phyloP scores from a whole-genome alignment of 2,113 vertebrate species.

The Chlamydotis undulata region DNA sequence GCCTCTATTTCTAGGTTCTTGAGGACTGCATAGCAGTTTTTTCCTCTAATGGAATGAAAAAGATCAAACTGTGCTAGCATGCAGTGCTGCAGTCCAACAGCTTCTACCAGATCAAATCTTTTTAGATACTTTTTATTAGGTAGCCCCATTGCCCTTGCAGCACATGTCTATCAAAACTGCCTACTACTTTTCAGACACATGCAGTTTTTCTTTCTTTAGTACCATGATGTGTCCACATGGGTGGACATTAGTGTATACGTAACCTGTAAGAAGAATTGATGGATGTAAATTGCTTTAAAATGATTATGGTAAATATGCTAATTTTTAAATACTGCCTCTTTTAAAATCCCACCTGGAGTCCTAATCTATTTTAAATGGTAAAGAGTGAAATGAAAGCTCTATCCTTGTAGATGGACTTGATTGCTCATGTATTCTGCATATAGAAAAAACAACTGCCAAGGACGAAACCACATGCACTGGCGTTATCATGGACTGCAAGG shows the following conservation, averaged over 20 bases:
- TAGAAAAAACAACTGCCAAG: rapidly evolving
- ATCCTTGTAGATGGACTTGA: background rate
- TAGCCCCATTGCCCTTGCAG: background rate
- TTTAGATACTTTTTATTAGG: constrained; percentile 20
- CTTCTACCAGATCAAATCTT: background rate
- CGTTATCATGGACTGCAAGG: background rate
- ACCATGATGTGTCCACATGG: constrained; percentile 19
- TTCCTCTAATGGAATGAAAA: constrained; percentile 26
- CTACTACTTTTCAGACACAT: background rate
- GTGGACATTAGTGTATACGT: background rate
- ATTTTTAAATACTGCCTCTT: constrained; percentile 43
- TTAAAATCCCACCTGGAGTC: constrained; percentile 31
- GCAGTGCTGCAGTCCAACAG: background rate
- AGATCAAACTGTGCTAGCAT: constrained; percentile 23
- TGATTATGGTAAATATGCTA: constrained; percentile 33
- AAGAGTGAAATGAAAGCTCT: background rate
- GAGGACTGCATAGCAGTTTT: background rate
- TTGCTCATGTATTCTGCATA: background rate
- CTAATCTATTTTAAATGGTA: constrained; percentile 8
- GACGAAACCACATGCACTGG: background rate
- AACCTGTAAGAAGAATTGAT: background rate
- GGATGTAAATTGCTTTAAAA: constrained; percentile 52
- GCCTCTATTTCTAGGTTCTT: background rate
- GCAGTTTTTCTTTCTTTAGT: constrained; percentile 49
- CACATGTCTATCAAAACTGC: constrained; percentile 25